phyloP scores from a whole-genome alignment of 2,888 invertebrate species.

The Neoitamus cyanurus region DNA sequence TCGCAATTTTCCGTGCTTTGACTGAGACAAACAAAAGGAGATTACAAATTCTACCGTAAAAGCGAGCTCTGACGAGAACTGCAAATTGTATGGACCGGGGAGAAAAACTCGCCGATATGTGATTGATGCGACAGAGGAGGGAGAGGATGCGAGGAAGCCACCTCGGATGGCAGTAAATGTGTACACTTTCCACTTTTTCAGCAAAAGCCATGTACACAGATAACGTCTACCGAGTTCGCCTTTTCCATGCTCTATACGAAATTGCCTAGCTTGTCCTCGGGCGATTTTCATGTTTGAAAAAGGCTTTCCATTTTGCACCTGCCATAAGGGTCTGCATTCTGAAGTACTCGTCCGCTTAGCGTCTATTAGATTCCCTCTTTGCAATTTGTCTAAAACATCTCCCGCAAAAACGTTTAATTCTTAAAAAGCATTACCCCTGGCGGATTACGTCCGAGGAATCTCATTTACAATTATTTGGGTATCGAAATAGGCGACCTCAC shows the following conservation, averaged over 20 bases:
- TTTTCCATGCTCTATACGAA: background rate
- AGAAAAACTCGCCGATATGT: background rate
- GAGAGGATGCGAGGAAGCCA: background rate
- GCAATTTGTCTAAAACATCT: background rate
- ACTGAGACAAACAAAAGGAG: background rate
- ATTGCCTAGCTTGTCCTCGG: background rate
- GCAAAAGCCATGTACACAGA: background rate
- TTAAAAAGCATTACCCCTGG: background rate
- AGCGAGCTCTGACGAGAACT: background rate
- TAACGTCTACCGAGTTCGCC: background rate
- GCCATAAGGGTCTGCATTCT: background rate
- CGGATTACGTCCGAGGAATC: background rate
- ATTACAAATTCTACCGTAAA: constrained; percentile 2
- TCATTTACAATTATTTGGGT: background rate
- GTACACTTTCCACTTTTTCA: background rate
- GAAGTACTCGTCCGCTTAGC: background rate
- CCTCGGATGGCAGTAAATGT: background rate
- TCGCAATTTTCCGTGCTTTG: constrained; percentile 2
- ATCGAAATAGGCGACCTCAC: background rate
- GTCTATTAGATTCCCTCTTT: background rate
- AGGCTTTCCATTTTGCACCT: background rate
- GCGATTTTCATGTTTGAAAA: background rate
- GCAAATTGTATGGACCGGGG: background rate
- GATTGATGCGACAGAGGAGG: background rate
- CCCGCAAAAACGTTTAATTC: background rate